These are phyloP conservation scores for Globicephala melas DNA, from an alignment of 2,113 vertebrate species.

Conservation along the genomic window DNA sequence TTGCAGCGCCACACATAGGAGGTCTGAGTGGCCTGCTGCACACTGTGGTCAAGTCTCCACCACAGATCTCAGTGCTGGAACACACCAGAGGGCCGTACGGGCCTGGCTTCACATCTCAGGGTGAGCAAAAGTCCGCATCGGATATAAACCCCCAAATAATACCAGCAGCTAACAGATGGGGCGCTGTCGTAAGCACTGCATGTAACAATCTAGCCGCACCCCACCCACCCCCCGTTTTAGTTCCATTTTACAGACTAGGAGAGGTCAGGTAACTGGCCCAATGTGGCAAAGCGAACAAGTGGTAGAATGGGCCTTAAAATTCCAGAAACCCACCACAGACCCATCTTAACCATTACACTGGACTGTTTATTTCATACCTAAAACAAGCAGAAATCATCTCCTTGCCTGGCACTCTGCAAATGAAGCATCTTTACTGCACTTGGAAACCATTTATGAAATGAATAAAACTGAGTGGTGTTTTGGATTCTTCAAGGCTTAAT, in stretches of 20 bases:
- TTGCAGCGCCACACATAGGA: accelerated
- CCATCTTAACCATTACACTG: no score
- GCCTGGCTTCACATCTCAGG: not conserved
- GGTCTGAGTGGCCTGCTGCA: not conserved
- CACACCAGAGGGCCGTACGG: not conserved
- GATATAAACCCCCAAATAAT: not conserved
- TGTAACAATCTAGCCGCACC: not conserved
- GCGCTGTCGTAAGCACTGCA: no score
- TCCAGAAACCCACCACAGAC: no score
- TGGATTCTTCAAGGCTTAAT: not conserved
- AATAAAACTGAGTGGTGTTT: not conserved
- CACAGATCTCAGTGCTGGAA: not conserved
- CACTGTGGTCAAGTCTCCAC: no score
- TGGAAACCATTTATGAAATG: not conserved
- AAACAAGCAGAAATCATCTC: not conserved
- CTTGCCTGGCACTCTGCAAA: not conserved
- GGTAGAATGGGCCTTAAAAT: no score
- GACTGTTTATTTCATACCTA: not conserved
- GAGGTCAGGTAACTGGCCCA: no score
- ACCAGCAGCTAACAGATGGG: not conserved
- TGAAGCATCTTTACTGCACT: not conserved
- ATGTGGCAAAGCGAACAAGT: not conserved
- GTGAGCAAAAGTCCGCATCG: not conserved
- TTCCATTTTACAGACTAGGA: not conserved
- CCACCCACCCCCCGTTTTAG: not conserved